Evolutionary conservation across 2,888 invertebrate genomes (phyloP).

Genomic region (Sturmia bella): DNA sequence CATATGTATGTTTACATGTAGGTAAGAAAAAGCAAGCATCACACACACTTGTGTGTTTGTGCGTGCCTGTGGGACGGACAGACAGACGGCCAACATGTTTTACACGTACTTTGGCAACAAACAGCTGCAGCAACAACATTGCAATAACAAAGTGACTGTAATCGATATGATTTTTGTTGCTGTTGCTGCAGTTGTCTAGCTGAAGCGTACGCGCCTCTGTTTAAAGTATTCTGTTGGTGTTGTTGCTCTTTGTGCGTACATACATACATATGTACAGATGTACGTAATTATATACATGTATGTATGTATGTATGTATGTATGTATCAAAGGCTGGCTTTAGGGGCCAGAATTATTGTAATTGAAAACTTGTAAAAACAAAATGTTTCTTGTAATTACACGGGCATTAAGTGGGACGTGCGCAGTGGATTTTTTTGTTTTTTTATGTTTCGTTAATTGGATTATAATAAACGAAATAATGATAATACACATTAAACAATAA

Average conservation of each 20-base stretch:
- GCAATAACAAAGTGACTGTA: constrained; percentile 36
- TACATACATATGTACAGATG: no score
- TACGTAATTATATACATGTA: no score
- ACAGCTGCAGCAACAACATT: constrained; percentile 18
- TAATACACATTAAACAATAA: constrained; percentile 18
- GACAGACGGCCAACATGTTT: not conserved
- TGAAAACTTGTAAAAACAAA: constrained; percentile 68
- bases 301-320: not conserved
- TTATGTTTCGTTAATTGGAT: constrained; percentile 52
- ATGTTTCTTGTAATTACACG: constrained; percentile 68
- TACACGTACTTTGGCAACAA: constrained; percentile 7
- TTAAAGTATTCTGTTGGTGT: not conserved
- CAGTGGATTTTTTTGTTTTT: constrained; percentile 45
- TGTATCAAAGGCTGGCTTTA: constrained; percentile 18
- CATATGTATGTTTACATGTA: no score
- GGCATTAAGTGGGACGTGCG: constrained; percentile 70
- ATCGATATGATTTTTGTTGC: constrained; percentile 51
- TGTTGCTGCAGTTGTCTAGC: constrained; percentile 6
- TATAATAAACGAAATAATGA: constrained; percentile 58
- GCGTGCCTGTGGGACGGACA: not conserved
- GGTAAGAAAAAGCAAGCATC: not conserved
- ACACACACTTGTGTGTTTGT: not conserved
- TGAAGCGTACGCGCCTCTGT: constrained; percentile 41
- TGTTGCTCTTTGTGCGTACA: no score
- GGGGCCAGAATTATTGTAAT: constrained; percentile 67